phyloP scores from a whole-genome alignment of 2,797 vertebrate species.

The Delichon dasypus region DNA sequence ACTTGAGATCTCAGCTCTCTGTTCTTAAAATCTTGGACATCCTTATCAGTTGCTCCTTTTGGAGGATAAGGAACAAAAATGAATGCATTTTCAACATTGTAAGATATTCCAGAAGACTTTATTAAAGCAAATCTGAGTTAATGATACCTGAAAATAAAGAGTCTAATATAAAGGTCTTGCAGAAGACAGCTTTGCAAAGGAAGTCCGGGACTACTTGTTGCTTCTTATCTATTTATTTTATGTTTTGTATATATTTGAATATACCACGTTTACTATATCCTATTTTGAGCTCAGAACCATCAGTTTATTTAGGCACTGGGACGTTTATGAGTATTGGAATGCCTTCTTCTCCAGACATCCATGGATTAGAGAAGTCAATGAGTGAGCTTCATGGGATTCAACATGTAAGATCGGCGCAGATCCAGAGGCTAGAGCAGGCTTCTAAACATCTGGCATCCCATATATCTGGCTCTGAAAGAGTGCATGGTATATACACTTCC shows the following conservation, averaged over 20 bases:
- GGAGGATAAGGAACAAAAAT: background rate
- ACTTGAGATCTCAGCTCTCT: background rate
- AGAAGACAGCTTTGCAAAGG: background rate
- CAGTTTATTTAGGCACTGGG: background rate
- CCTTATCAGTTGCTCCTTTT: background rate
- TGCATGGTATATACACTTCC: background rate
- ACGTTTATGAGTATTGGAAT: background rate
- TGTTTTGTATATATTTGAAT: background rate
- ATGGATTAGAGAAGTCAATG: background rate
- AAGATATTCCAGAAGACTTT: background rate
- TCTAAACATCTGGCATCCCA: background rate
- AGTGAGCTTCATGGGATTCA: background rate
- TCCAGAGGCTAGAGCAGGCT: background rate
- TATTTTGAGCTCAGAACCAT: background rate
- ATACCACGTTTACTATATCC: background rate
- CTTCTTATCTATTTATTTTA: background rate
- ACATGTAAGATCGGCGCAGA: background rate
- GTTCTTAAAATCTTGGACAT: background rate
- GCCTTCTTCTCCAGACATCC: background rate
- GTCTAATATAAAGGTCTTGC: background rate
- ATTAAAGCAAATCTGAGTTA: background rate
- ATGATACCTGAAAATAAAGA: background rate
- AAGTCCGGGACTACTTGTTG: background rate
- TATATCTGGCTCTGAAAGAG: background rate
- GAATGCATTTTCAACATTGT: background rate